phyloP scores from a whole-genome alignment of 2,113 vertebrate species.

The Psammodynastes pulverulentus region DNA sequence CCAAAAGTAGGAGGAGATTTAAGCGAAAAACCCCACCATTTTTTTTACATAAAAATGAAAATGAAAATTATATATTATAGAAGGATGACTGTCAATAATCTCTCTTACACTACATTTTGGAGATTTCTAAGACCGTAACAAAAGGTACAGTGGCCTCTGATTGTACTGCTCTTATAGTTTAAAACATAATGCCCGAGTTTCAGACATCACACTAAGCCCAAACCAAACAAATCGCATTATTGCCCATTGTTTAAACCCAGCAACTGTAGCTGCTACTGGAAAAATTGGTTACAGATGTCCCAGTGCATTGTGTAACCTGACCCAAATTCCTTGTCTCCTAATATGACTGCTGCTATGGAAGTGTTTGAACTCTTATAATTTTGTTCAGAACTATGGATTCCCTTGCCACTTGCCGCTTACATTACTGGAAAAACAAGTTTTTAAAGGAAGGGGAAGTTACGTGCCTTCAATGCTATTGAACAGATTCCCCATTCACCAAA shows the following conservation, averaged over 20 bases:
- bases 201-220: neutral
- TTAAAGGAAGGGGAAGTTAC: neutral
- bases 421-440: neutral
- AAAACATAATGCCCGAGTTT: neutral
- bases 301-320: neutral
- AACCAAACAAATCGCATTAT: neutral
- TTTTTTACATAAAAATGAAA: neutral
- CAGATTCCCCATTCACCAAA: neutral
- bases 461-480: neutral
- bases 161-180: neutral
- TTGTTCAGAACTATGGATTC: neutral
- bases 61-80: neutral
- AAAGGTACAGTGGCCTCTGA: neutral
- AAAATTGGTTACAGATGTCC: neutral
- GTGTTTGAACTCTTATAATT: neutral
- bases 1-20: neutral
- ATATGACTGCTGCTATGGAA: neutral
- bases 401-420: neutral
- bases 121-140: neutral
- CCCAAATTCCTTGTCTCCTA: neutral
- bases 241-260: neutral
- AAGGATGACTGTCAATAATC: neutral
- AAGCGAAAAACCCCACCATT: neutral
- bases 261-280: neutral
- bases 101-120: neutral